These are phyloP conservation scores for Daphoenositta chrysoptera DNA, from an alignment of 2,113 vertebrate species.

Conservation along the genomic window DNA sequence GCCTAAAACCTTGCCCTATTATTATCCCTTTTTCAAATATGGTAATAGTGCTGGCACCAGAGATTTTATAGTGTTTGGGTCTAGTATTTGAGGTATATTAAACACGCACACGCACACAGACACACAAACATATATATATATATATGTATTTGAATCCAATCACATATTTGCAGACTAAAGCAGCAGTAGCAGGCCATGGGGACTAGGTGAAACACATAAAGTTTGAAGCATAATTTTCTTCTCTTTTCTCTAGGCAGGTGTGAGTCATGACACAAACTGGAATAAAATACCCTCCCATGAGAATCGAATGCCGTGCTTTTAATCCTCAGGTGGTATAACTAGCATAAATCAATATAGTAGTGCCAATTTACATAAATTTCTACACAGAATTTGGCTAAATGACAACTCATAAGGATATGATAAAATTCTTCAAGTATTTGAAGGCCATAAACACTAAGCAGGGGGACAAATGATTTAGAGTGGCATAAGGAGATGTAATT, in stretches of 20 bases:
- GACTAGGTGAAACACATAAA: background rate
- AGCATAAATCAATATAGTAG: background rate
- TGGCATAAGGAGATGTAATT: conserved; percentile 23
- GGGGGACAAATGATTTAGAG: conserved; percentile 23
- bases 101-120: background rate
- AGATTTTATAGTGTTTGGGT: background rate
- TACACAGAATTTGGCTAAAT: background rate
- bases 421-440: conserved; percentile 35
- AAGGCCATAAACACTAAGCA: conserved; percentile 26
- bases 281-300: background rate
- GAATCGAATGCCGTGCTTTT: fast-evolving
- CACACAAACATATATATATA: fast-evolving
- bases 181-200: background rate
- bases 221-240: background rate
- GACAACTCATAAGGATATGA: conserved; percentile 13
- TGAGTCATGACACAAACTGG: background rate
- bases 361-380: conserved; percentile 27
- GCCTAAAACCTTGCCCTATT: background rate
- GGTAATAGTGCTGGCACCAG: background rate
- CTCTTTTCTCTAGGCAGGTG: background rate
- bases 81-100: background rate
- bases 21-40: background rate
- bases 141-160: background rate
- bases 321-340: background rate
- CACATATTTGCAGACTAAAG: background rate